These are phyloP conservation scores for Aethina tumida DNA, from an alignment of 1,140 invertebrate species.

Conservation along the genomic window DNA sequence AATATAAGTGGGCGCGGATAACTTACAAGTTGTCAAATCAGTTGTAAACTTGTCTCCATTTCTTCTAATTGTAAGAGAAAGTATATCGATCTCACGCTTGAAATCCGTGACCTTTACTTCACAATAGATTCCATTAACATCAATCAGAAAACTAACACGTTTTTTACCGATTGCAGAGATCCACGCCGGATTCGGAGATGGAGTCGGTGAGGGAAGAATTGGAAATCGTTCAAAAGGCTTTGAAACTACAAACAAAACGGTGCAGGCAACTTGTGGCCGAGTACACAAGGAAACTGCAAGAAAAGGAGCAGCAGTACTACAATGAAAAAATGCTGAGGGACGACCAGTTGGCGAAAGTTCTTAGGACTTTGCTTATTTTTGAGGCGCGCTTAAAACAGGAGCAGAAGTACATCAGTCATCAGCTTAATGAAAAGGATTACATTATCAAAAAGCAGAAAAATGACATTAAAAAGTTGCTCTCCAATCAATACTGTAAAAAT, in stretches of 20 bases:
- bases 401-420: conserved; percentile 57
- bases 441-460: conserved; percentile 58
- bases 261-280: conserved; percentile 48
- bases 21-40: too few species aligned
- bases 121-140: too few species aligned
- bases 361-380: conserved; percentile 56
- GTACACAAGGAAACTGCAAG: conserved; percentile 48
- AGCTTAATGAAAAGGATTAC: conserved; percentile 58
- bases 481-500: conserved; percentile 43
- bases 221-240: conserved; percentile 49
- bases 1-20: too few species aligned
- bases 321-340: conserved; percentile 51
- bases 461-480: conserved; percentile 51
- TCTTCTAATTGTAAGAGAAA: too few species aligned
- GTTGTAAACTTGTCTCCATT: too few species aligned
- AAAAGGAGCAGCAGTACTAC: conserved; percentile 46
- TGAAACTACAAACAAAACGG: conserved; percentile 51
- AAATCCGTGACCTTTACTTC: too few species aligned
- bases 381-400: conserved; percentile 64
- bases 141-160: too few species aligned
- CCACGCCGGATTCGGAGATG: conserved; percentile 41
- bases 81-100: too few species aligned
- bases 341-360: conserved; percentile 54
- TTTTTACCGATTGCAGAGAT: conserved; percentile 48
- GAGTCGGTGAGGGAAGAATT: conserved; percentile 43